Evolutionary conservation across 2,888 invertebrate genomes (phyloP).

Genomic region (Chaetoderma sp.): DNA sequence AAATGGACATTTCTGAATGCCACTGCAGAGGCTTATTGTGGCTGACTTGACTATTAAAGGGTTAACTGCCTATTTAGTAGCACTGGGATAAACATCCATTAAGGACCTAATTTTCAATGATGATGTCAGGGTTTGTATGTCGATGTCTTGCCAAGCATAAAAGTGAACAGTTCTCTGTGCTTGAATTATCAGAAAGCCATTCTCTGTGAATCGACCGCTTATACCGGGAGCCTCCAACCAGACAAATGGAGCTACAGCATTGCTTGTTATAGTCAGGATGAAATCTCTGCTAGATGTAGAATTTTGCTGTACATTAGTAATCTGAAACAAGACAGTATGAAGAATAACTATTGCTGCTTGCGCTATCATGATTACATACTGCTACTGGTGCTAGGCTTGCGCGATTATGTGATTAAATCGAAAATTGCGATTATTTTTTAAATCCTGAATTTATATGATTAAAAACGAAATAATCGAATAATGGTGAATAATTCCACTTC

Average conservation of each 20-base stretch:
- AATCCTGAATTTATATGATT: too few relatives aligned
- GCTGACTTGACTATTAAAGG: too few relatives aligned
- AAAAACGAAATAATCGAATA: too few relatives aligned
- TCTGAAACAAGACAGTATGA: slow-evolving; percentile 35
- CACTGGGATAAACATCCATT: slow-evolving; percentile 48
- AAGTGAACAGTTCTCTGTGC: slow-evolving; percentile 43
- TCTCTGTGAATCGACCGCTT: slow-evolving; percentile 80
- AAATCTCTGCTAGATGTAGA: slow-evolving; percentile 29
- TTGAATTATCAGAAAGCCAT: slow-evolving; percentile 76
- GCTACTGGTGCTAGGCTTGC: too few relatives aligned
- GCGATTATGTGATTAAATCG: too few relatives aligned
- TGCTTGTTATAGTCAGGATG: slow-evolving; percentile 46
- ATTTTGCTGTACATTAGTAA: slow-evolving; percentile 38
- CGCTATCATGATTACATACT: not conserved
- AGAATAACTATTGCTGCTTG: too few relatives aligned
- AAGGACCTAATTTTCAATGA: slow-evolving; percentile 45
- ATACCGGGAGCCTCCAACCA: slow-evolving; percentile 62
- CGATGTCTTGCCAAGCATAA: slow-evolving; percentile 43
- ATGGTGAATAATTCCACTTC: too few relatives aligned
- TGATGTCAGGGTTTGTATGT: slow-evolving; percentile 25
- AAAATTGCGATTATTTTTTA: too few relatives aligned
- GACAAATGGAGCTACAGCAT: slow-evolving; percentile 63
- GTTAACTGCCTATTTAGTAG: too few relatives aligned
- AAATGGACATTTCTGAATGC: too few relatives aligned
- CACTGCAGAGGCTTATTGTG: too few relatives aligned